Evolutionary conservation across 1,140 invertebrate species (phyloP).

Genomic region (Drosophila pachea): DNA sequence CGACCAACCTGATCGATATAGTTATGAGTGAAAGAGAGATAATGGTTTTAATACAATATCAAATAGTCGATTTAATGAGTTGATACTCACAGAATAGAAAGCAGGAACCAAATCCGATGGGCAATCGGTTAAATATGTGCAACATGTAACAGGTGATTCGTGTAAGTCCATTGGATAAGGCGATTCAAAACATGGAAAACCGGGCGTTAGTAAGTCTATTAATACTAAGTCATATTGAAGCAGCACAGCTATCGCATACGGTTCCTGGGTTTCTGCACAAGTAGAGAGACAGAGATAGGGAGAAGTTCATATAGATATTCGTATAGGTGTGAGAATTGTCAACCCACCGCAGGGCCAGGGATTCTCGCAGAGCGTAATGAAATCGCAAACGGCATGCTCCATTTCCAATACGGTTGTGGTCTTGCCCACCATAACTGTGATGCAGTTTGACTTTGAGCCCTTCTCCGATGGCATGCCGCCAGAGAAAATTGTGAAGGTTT

Average conservation of each 20-base stretch:
- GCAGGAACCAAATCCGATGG: constrained; percentile 96
- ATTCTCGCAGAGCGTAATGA: constrained; percentile 96
- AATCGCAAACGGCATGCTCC: constrained; percentile 99
- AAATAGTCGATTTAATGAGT: no score
- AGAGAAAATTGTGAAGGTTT: constrained; percentile 95
- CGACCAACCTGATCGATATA: constrained; percentile 79
- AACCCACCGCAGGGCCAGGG: constrained; percentile 89
- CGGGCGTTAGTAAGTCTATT: constrained; percentile 95
- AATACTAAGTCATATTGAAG: constrained; percentile 98
- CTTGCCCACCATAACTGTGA: constrained; percentile 95
- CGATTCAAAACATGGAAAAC: constrained; percentile 99
- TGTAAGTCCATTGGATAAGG: constrained; percentile 99
- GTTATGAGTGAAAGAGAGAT: background rate
- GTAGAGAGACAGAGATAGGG: background rate
- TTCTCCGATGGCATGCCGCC: constrained; percentile 95
- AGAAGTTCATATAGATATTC: background rate
- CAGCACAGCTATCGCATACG: constrained; percentile 97
- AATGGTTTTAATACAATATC: no score
- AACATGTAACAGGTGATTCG: constrained; percentile 97
- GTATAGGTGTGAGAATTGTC: background rate
- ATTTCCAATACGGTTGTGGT: constrained; percentile 98
- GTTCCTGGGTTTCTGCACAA: constrained; percentile 93
- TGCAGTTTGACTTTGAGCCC: constrained; percentile 93
- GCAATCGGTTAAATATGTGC: constrained; percentile 97
- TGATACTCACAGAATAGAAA: constrained; percentile 84